These are phyloP conservation scores for Pongo abelii DNA, from an alignment of 2,113 vertebrate species.

Conservation along the genomic window DNA sequence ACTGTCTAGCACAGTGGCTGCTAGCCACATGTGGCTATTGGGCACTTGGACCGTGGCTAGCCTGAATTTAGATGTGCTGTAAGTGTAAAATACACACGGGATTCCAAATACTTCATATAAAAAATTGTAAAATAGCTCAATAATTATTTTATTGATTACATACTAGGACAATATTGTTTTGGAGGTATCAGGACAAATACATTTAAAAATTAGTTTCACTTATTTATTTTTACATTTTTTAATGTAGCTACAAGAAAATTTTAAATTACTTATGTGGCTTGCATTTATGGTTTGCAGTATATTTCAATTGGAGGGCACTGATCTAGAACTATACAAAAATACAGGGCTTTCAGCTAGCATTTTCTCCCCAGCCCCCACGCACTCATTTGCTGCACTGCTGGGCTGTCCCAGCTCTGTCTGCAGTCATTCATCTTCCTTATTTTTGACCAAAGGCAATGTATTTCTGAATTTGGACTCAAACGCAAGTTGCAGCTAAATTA, in stretches of 20 bases:
- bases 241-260: constrained; percentile 2
- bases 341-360: not conserved
- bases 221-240: constrained; percentile 38
- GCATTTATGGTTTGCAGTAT: not conserved
- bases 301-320: not conserved
- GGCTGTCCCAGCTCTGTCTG: not conserved
- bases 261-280: not conserved
- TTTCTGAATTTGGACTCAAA: constrained; percentile 50
- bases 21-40: not conserved
- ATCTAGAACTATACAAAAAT: not conserved
- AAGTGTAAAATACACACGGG: not conserved
- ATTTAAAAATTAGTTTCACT: constrained; percentile 34
- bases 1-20: not conserved
- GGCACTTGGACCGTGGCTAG: not conserved
- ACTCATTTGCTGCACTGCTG: not conserved
- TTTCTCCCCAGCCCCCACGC: not conserved
- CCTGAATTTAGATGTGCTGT: not conserved
- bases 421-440: constrained; percentile 6
- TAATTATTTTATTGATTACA: not conserved
- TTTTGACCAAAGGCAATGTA: not conserved
- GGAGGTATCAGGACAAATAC: not conserved
- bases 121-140: not conserved
- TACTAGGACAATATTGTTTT: not conserved
- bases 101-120: not conserved
- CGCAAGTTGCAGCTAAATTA: constrained; percentile 44